Conservation (phyloP, 1,140 invertebrate genomes). For the Batillaria attramentaria region DNA sequence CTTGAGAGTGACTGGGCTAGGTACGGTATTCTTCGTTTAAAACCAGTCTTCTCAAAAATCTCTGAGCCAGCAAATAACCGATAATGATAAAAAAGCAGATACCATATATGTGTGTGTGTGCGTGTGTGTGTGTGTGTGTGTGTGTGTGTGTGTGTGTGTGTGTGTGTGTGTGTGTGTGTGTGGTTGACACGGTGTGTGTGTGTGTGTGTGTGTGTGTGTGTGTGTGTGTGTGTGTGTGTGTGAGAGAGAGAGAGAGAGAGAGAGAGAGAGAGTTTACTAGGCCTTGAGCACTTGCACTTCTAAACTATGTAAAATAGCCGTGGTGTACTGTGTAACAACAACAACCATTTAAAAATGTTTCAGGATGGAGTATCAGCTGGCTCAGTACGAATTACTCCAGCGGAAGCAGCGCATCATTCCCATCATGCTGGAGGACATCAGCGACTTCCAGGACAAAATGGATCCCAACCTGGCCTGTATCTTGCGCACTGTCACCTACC, state of each 20-base stretch:
- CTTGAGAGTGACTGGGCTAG: conserved; percentile 61
- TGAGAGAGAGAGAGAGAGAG: no score
- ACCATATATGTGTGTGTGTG: neutral
- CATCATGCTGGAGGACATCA: conserved; percentile 60
- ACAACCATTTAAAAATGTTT: no score
- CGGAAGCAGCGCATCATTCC: conserved; percentile 65
- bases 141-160: conserved; percentile 5
- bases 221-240: conserved; percentile 13
- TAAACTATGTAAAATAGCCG: no score
- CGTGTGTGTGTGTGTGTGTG: neutral
- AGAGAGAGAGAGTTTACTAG: no score
- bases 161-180: conserved; percentile 23
- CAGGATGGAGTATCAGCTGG: no score
- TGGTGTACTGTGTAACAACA: no score
- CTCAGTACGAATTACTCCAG: conserved; percentile 67
- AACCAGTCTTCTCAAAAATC: no score
- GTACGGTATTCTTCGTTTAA: no score
- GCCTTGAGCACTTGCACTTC: no score
- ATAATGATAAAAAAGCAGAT: no score
- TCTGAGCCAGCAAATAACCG: no score
- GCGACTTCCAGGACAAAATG: conserved; percentile 42
- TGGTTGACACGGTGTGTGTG: no score
- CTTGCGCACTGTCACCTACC: conserved; percentile 62
- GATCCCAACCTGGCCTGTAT: conserved; percentile 61
- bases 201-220: conserved; percentile 19